Evolutionary conservation across 1,140 invertebrate genomes (phyloP).

Genomic region (Elysia chlorotica): DNA sequence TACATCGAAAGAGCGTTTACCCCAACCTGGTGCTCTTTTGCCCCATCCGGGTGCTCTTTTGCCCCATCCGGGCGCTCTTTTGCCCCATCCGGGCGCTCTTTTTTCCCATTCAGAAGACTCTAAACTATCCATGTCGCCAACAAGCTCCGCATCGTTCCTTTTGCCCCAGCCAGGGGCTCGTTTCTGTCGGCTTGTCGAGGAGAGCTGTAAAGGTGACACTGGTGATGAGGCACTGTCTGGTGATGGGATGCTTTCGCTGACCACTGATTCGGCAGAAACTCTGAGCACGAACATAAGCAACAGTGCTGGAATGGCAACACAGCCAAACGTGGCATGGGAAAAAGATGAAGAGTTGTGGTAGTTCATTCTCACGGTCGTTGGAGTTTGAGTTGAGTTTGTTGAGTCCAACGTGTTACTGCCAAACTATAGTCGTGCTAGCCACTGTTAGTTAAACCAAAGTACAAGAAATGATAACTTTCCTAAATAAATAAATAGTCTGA

Average conservation of each 20-base stretch:
- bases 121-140: neutral
- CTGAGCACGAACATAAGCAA: neutral
- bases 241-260: neutral
- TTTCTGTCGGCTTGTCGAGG: neutral
- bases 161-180: conserved; percentile 1
- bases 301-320: neutral
- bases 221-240: neutral
- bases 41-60: neutral
- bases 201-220: neutral
- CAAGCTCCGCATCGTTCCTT: neutral
- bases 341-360: no score
- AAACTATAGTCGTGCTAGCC: no score
- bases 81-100: neutral
- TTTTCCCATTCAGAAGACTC: neutral
- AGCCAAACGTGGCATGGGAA: no score
- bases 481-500: no score
- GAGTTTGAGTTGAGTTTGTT: neutral
- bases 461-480: no score
- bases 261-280: neutral
- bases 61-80: no score
- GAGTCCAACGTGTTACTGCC: no score
- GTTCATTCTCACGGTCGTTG: neutral
- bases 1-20: no score
- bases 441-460: no score
- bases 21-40: conserved; percentile 1